Evolutionary conservation across 2,113 vertebrate genomes (phyloP).

Genomic region (Willisornis vidua): DNA sequence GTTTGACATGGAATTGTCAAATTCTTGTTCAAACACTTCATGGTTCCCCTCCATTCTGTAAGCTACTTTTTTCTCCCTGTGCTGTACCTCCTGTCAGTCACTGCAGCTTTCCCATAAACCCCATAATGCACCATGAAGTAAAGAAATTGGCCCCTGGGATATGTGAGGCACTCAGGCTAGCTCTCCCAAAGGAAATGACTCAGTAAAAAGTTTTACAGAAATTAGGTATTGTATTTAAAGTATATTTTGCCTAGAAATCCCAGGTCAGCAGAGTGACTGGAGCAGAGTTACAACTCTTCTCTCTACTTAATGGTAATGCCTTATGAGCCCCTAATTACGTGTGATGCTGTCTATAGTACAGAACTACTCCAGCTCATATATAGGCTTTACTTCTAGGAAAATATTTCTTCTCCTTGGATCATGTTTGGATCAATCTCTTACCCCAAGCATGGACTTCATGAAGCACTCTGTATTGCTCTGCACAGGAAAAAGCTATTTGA

Average conservation of each 20-base stretch:
- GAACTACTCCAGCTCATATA: neutral
- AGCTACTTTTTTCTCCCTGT: neutral
- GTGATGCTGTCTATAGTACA: neutral
- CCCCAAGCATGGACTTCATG: neutral
- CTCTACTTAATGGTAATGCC: neutral
- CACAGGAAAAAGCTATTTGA: neutral
- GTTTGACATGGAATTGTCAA: neutral
- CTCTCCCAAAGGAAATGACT: neutral
- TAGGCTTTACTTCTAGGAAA: neutral
- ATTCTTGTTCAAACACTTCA: neutral
- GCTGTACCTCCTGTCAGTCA: neutral
- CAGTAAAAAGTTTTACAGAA: neutral
- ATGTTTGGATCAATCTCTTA: neutral
- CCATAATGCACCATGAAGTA: neutral
- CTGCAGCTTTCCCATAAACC: neutral
- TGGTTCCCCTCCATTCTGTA: neutral
- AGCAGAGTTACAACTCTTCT: neutral
- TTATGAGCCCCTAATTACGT: neutral
- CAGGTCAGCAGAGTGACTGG: neutral
- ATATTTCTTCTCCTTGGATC: neutral
- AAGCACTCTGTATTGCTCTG: neutral
- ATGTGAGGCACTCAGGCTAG: neutral
- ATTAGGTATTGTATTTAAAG: neutral
- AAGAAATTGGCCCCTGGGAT: neutral
- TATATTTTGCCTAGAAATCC: neutral